Base-by-base conservation (phyloP, 2,888 invertebrate species). In the Anorthoa munda region DNA sequence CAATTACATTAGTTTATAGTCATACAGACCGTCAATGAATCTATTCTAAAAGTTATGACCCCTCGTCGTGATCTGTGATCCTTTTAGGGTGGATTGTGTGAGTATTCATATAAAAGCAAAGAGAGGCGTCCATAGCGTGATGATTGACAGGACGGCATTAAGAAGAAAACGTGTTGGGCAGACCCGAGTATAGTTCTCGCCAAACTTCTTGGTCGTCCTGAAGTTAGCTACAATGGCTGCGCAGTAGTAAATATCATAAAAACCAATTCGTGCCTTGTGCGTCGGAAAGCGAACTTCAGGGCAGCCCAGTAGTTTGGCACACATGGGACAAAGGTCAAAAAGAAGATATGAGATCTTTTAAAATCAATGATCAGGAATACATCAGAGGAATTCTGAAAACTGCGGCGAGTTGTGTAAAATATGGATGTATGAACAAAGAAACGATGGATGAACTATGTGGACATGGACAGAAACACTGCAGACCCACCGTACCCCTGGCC, bases 1-100 rank as follows among this genome's bases (percentile, higher is more conserved):
- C 76, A 59, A 59, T 76, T 39, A 70, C 15, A 39, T 64, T 75
- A 59, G 51, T 76, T 63, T 70, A 48, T 69, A 31, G 31, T 31
- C 7, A 31, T 31, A 31, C 46, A 31, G 46, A 15, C 9, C 21
- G 46, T 39, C 76, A 75, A 70, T 59, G 9, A 21, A 39, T 23
- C 51, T 46, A 45, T 55, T 46, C 23, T 31, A 39, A 46, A 3
- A 63, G 18, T 58, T 31, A 17, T 45, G 17, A 61, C 39, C 46
- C 39, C 31, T 53, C 23, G 17, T 53, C 23, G 12, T 60, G 59
- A 60, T 48, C 73, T 61, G 2, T 55, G 50, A 74, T 61, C 50
- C 50, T 58, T 51, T 51, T 51, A 2, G 21, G 5, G 23, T 23
- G 21, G 21, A 21, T 21, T 46, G 17, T 60, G 21, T 21, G 17